Base-by-base conservation (phyloP, 2,113 vertebrate genomes). In the Paramisgurnus dabryanus region DNA sequence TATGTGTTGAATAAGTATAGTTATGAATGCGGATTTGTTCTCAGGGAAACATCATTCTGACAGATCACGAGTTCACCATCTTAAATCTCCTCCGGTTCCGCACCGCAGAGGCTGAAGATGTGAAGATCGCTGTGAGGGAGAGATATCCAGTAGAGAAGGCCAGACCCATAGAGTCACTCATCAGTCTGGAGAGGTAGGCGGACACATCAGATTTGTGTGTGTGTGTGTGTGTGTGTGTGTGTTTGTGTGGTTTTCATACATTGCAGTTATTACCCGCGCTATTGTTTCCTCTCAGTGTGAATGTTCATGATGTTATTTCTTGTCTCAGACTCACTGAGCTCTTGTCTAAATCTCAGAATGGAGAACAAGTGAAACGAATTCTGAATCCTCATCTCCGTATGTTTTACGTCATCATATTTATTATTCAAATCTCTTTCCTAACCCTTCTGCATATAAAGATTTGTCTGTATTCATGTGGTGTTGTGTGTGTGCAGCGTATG, bases 61-160 rank as follows among this genome's bases (percentile, higher is more conserved):
- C 96, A 0, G 97, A 99, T 88, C 87, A 96, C 1, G 94, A 98
- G 79, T 99, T 95, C 87, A 67, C 91, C 13, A 98, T 99, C 89
- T 90, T 99, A 40, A 99, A 98, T 88, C 95, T 99, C 76, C 90
- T 99, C 91, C 90, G 98, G 71, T 99, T 97, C 87, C 95, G 97
- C 57, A 96, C 95, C 0, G 95, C 93, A 1, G 97, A 93, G 39
- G 93, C 89, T 0, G 96, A 98, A 58, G 98, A 98, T n/a, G 96
- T 98, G 27, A 92, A 96, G 78, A 96, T 99, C 6, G 98, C 96
- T 0, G 98, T 99, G 65, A 93, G 96, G 86, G 97, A 99, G 67
- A 91, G 88, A 0, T 99, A 99, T 86, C 98, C 96, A 0, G 75
- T 98, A 4, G 95, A 95, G 88, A 93, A 87, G 1, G 97, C 95